Percentiles rank a stretch among this genome's conserved stretches.
Conservation (phyloP, 2,797 vertebrate genomes). For the Syngnathus acus region DNA sequence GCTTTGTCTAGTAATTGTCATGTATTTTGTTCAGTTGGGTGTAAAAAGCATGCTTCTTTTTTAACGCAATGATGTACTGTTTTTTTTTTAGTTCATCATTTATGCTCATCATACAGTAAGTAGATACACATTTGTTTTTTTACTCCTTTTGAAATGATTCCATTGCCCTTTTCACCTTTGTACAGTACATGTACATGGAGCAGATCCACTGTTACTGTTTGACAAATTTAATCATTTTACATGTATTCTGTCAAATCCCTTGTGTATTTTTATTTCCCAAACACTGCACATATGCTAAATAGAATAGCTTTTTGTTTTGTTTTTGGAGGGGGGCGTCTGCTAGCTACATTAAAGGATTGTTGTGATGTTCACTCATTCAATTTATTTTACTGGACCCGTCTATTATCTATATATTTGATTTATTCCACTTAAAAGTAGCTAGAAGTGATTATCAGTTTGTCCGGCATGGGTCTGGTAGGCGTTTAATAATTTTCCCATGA, state of each 20-base stretch:
- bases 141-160: background rate
- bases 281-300: slow-evolving; percentile 26
- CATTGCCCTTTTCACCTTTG: slow-evolving; percentile 23
- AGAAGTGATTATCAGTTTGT: background rate
- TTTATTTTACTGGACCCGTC: background rate
- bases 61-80: too few relatives aligned
- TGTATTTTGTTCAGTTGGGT: background rate
- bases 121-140: background rate
- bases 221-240: background rate
- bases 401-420: background rate
- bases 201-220: background rate
- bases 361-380: slow-evolving; percentile 8
- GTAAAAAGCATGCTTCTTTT: background rate
- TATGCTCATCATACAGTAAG: background rate
- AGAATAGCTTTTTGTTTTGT: slow-evolving; percentile 51
- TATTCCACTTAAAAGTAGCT: background rate
- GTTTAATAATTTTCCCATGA: background rate
- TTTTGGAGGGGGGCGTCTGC: slow-evolving; percentile 26
- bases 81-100: background rate
- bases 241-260: slow-evolving; percentile 8
- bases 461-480: background rate
- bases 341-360: slow-evolving; percentile 47
- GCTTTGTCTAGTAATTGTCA: background rate
- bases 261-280: slow-evolving; percentile 7
- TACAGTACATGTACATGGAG: slow-evolving; percentile 24